phyloP scores from a whole-genome alignment of 2,113 vertebrate species.

The Pristiophorus japonicus region DNA sequence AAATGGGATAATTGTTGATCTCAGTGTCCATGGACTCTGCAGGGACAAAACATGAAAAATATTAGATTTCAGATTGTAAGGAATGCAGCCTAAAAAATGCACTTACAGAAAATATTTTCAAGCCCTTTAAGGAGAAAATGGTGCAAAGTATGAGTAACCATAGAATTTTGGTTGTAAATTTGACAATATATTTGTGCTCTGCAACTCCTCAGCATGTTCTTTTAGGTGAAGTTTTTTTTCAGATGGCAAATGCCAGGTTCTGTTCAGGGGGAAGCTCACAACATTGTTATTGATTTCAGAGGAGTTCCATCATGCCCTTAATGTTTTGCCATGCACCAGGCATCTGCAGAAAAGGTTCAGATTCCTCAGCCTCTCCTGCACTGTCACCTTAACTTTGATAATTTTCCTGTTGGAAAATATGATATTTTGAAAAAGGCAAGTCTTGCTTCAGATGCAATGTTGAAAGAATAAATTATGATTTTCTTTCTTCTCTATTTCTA shows the following conservation, averaged over 20 bases:
- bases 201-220: background rate
- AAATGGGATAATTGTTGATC: background rate
- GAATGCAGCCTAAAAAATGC: background rate
- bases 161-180: background rate
- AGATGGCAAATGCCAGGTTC: background rate
- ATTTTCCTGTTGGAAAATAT: background rate
- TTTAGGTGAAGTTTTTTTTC: background rate
- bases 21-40: background rate
- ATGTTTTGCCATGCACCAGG: background rate
- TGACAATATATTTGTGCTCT: background rate
- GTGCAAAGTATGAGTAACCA: background rate
- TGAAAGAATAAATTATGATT: background rate
- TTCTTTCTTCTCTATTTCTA: background rate
- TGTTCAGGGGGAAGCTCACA: background rate
- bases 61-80: background rate
- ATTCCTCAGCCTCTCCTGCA: background rate
- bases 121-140: background rate
- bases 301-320: background rate
- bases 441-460: background rate
- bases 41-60: background rate
- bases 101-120: background rate
- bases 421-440: slow-evolving; percentile 1
- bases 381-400: background rate
- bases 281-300: background rate
- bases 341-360: background rate